Evolutionary conservation across 1,140 invertebrate genomes (phyloP).

Genomic region (Pseudomyrmex dendroicus): DNA sequence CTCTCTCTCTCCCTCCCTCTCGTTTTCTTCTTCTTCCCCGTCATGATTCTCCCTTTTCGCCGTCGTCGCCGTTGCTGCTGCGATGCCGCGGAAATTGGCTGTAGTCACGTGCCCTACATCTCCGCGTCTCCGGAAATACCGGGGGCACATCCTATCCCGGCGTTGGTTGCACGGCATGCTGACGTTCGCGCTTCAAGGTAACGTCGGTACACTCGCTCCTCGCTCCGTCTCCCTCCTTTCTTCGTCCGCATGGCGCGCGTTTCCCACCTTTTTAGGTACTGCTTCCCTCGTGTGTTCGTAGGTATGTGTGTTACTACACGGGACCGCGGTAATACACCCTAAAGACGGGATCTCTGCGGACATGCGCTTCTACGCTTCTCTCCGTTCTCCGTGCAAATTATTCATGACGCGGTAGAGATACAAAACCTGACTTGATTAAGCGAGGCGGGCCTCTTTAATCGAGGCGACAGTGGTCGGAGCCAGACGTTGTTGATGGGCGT

Average conservation of each 20-base stretch:
- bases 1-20: too few species aligned
- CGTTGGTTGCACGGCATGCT: neutral
- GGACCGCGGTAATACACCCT: neutral
- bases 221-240: too few species aligned
- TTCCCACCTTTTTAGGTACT: slow-evolving; percentile 11
- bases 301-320: neutral
- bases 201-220: slow-evolving; percentile 1
- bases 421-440: slow-evolving; percentile 31
- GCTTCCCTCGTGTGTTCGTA: neutral
- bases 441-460: slow-evolving; percentile 31
- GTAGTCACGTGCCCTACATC: slow-evolving; percentile 57
- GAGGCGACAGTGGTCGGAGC: slow-evolving; percentile 8
- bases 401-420: slow-evolving; percentile 31
- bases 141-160: neutral
- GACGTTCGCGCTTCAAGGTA: neutral
- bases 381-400: slow-evolving; percentile 12
- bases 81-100: slow-evolving; percentile 59
- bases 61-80: neutral
- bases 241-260: neutral
- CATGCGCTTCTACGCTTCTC: neutral
- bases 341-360: neutral
- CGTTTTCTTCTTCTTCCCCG: neutral
- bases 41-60: neutral
- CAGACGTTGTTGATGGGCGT: slow-evolving; percentile 7
- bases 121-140: slow-evolving; percentile 51